phyloP scores from a whole-genome alignment of 2,888 invertebrate species.

The Thalpophila matura region DNA sequence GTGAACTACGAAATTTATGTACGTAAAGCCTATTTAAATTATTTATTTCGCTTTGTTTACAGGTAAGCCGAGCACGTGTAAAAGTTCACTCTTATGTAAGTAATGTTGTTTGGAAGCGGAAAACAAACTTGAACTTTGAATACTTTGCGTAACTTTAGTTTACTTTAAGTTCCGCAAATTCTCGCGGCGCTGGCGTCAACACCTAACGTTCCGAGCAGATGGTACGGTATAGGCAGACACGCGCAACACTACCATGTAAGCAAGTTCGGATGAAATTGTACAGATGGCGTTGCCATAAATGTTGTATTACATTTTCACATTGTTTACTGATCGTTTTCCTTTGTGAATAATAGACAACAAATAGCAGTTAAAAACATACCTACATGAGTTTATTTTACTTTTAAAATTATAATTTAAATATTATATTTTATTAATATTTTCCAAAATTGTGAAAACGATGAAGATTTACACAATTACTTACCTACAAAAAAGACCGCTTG shows the following conservation, averaged over 20 bases:
- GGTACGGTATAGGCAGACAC: slow-evolving; percentile 63
- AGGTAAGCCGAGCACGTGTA: slow-evolving; percentile 55
- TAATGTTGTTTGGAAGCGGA: slow-evolving; percentile 20
- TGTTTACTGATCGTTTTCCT: neutral
- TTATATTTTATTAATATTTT: too few relatives aligned
- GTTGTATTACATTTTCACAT: neutral
- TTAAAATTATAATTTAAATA: too few relatives aligned
- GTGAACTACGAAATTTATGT: slow-evolving; percentile 25
- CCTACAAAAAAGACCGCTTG: too few relatives aligned
- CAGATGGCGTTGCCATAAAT: slow-evolving; percentile 70
- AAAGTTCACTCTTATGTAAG: slow-evolving; percentile 40
- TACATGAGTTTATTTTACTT: too few relatives aligned
- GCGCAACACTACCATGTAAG: slow-evolving; percentile 40
- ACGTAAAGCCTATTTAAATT: slow-evolving; percentile 40
- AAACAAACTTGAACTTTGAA: slow-evolving; percentile 31
- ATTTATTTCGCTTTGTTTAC: slow-evolving; percentile 55
- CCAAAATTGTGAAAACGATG: too few relatives aligned
- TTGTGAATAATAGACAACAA: too few relatives aligned
- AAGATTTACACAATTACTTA: too few relatives aligned
- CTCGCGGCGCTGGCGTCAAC: slow-evolving; percentile 68
- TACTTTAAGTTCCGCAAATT: slow-evolving; percentile 49
- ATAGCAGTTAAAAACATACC: too few relatives aligned
- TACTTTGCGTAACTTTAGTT: slow-evolving; percentile 69
- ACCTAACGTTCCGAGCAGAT: slow-evolving; percentile 51
- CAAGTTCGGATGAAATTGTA: slow-evolving; percentile 58